Evolutionary conservation across 2,797 vertebrate genomes (phyloP), one percentile per base, ranked within the genome.

Genomic region (Bovichtus variegatus): DNA sequence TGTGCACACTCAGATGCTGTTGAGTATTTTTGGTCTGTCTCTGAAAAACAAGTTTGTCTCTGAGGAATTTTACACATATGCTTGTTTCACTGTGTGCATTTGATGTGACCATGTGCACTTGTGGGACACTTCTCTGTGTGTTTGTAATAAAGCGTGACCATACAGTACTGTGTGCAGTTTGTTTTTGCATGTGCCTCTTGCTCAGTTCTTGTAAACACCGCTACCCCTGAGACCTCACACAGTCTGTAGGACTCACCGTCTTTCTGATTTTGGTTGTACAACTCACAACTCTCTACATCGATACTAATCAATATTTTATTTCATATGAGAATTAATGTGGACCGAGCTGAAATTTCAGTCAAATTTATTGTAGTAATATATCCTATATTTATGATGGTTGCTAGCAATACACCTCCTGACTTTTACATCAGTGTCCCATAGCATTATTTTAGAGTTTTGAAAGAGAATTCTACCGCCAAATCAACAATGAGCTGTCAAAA

Each of bases 291-390:
- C 41, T 55, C 38, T 60, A 12, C 72, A 76, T 83, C 8, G 41
- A 75, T 81, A 27, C 5, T 57, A 44, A 72, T 90, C 76, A 76
- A 90, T 90, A 81, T 87, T 85, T 83, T 34, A 88, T 89, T 71
- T 62, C 59, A 66, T 66, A 18, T 27, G 81, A 80, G 82, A 74
- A 76, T 85, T 44, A 59, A 46, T 74, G 27, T 74, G 40, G 46
- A 34, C 57, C 12, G 27, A 50, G 59, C 29, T 64, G 65, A 65
- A 80, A 58, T 79, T 77, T 69, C 54, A 38, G 57, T 70, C 10
- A 10, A 77, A 79, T 84, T 60, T 85, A 25, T 34, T 81, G 16
- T 34, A 47, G 66, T 76, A 41, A 71, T 40, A 8, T 66, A 83
- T 81, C 49, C 76, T 58, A 77, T 76, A 81, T 89, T 78, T 73